Evolutionary conservation across 2,797 vertebrate species (phyloP), one percentile per base, ranked within the genome.

Genomic region (Prionace glauca): DNA sequence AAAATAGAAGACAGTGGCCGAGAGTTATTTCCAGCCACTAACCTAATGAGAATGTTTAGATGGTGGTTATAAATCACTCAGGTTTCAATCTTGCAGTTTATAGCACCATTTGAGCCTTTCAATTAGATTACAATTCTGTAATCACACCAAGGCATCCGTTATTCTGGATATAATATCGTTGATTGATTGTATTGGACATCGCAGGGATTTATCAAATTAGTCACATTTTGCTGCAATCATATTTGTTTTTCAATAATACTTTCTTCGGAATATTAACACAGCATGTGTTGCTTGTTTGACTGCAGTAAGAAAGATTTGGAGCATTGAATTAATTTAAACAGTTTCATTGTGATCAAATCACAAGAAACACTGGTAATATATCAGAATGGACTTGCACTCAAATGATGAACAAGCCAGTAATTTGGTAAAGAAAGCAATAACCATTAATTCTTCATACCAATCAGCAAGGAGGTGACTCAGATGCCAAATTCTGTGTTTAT

Each of bases 171-270:
- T 74, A 50, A 77, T 95, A 56, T 10, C 45, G 50, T 16, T 77
- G 71, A 74, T 95, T 77, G 69, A 95, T 77, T 74, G 26, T 74
- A 77, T 95, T 95, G 7, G 41, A 95, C 93, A 77, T 26, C 18
- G 9, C 32, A n/a, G 36, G 24, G 67, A 74, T 94, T 71, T 94
- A 74, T 94, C 41, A 45, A 94, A 94, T 94, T 72, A 94, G 69
- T 94, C 65, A 72, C 67, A 94, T 94, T 94, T 77, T 95, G 71
- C 18, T n/a, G 56, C 71, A 95, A 77, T 77, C 29, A 20, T 56
- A 56, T 94, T 94, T 56, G 36, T 94, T 94, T 94, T 24, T 74
- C 93, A 94, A 94, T 94, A 36, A 94, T 56, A 71, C 74, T 94
- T 74, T 71, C 24, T 74, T 74, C 56, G 22, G 14, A 94, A 94